Evolutionary conservation across 2,113 vertebrate species (phyloP).

Genomic region (Pachypanchax playfairii): DNA sequence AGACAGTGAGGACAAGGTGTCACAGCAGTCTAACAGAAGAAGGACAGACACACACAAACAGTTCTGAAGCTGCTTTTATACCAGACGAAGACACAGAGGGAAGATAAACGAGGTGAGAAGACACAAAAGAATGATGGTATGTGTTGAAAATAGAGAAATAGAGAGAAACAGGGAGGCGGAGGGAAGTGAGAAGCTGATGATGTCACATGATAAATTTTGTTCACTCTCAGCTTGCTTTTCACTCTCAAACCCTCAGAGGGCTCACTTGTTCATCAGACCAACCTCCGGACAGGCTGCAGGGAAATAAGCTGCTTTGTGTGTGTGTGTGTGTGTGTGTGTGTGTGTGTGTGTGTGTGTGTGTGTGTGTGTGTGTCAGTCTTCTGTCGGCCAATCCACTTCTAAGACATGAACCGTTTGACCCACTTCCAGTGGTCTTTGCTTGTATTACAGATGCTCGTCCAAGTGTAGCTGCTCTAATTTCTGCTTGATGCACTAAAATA

Average conservation of each 20-base stretch:
- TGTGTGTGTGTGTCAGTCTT: slow-evolving; percentile 18
- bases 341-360: slow-evolving; percentile 31
- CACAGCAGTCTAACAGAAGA: slow-evolving; percentile 5
- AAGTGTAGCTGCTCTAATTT: slow-evolving; percentile 50
- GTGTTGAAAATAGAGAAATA: too few species aligned
- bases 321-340: too few species aligned
- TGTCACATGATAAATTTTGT: slow-evolving; percentile 54
- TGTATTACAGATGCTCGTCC: slow-evolving; percentile 45
- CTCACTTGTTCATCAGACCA: slow-evolving; percentile 60
- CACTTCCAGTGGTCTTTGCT: slow-evolving; percentile 41
- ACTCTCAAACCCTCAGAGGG: slow-evolving; percentile 40
- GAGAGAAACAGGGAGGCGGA: not conserved
- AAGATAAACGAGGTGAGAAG: not conserved
- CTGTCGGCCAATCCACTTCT: slow-evolving; percentile 48
- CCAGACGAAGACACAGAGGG: not conserved
- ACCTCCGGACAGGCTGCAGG: slow-evolving; percentile 43
- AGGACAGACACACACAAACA: slow-evolving; percentile 4
- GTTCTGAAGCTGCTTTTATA: not conserved
- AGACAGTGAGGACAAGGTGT: slow-evolving; percentile 13
- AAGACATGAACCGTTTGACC: slow-evolving; percentile 60
- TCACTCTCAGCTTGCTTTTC: slow-evolving; percentile 39
- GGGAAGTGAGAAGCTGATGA: slow-evolving; percentile 18
- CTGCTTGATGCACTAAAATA: slow-evolving; percentile 1
- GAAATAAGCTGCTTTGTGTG: too few species aligned
- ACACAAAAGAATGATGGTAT: not conserved